These are phyloP conservation scores for Amphibalanus amphitrite DNA, from an alignment of 1,140 invertebrate genomes.

Conservation along the genomic window DNA sequence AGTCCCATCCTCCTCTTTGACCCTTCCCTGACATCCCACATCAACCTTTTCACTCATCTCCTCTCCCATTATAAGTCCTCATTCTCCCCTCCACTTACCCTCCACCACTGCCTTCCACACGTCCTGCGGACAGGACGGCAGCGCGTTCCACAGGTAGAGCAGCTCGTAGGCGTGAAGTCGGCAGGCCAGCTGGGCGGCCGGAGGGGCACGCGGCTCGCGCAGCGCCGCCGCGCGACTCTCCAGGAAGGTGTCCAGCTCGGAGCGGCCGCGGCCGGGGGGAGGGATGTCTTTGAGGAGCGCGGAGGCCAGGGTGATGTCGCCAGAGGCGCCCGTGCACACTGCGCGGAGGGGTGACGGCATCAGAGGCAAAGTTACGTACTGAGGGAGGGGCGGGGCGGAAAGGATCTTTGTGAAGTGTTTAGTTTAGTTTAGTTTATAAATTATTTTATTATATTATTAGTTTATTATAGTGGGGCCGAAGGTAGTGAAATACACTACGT, in stretches of 20 bases:
- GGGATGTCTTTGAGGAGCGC: background rate
- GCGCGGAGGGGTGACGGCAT: background rate
- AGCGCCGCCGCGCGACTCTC: background rate
- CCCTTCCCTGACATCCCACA: no score
- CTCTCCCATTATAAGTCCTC: no score
- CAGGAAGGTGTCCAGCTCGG: background rate
- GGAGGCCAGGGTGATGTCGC: background rate
- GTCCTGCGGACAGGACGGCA: conserved; percentile 38
- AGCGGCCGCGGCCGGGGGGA: no score
- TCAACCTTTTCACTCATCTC: no score
- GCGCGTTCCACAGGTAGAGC: conserved; percentile 51
- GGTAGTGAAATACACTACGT: no score
- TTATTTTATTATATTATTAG: no score
- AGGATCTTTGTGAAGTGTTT: no score
- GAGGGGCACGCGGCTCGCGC: background rate
- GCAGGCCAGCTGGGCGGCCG: conserved; percentile 29
- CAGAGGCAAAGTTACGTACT: background rate
- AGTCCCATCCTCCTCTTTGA: no score
- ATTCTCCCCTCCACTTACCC: conserved; percentile 25
- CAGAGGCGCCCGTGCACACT: background rate
- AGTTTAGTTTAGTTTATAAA: no score
- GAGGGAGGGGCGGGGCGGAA: no score
- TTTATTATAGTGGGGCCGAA: no score
- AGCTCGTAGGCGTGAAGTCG: conserved; percentile 45
- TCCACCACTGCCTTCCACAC: conserved; percentile 31